Percentiles rank a stretch among this genome's conserved stretches.
Conservation (phyloP, 2,888 invertebrate genomes). For the Pandemis corylana region DNA sequence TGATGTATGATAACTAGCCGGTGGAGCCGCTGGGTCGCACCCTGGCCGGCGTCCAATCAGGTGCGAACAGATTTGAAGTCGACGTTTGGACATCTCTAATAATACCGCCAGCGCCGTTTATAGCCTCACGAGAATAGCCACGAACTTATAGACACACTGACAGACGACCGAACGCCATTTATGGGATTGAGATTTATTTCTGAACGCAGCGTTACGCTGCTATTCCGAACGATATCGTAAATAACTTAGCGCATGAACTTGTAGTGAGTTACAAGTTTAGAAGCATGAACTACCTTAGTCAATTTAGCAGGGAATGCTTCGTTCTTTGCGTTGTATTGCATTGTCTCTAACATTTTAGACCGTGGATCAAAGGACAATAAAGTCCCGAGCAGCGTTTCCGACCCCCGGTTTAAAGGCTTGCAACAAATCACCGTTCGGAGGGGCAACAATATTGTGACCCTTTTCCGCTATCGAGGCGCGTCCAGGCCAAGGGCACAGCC, state of each 20-base stretch:
- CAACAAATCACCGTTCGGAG: neutral
- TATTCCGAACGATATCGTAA: constrained; percentile 22
- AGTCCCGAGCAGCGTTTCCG: neutral
- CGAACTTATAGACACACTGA: constrained; percentile 64
- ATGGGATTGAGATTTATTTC: constrained; percentile 43
- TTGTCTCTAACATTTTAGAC: neutral
- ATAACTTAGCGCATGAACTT: constrained; percentile 25
- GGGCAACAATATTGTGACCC: neutral
- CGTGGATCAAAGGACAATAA: neutral
- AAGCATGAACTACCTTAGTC: too few species aligned
- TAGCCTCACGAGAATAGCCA: constrained; percentile 77
- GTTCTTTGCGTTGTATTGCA: neutral
- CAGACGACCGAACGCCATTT: constrained; percentile 52
- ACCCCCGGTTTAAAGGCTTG: neutral
- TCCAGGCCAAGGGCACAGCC: neutral
- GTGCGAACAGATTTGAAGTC: constrained; percentile 69
- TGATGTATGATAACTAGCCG: constrained; percentile 31
- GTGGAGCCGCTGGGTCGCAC: constrained; percentile 11
- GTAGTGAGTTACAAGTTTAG: constrained; percentile 1
- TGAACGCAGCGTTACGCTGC: constrained; percentile 30
- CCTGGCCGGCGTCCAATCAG: constrained; percentile 78
- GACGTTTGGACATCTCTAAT: constrained; percentile 76
- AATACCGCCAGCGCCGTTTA: constrained; percentile 73
- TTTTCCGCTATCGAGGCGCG: neutral
- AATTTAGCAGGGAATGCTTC: neutral